Evolutionary conservation across 2,888 invertebrate species (phyloP).

Genomic region (Eupithecia subumbrata): DNA sequence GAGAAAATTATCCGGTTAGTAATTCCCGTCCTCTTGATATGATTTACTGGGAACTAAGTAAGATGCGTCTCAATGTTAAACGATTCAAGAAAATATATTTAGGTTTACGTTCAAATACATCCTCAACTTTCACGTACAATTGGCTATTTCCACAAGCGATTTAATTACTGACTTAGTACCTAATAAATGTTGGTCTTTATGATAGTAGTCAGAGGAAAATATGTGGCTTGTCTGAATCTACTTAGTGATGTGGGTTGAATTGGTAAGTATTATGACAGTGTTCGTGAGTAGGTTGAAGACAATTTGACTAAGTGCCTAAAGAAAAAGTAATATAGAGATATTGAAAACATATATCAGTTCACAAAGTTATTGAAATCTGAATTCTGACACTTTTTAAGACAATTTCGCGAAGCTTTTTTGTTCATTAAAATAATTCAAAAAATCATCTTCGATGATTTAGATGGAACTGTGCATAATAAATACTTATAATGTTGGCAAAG

Average conservation of each 20-base stretch:
- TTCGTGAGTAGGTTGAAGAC: neutral
- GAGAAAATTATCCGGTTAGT: neutral
- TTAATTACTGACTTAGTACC: conserved; percentile 10
- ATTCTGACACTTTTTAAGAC: too few relatives aligned
- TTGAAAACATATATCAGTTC: too few relatives aligned
- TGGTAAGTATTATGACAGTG: neutral
- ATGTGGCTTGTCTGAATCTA: neutral
- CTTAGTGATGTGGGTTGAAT: neutral
- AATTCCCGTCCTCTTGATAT: neutral
- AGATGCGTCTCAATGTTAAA: conserved; percentile 30
- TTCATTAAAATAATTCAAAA: too few relatives aligned
- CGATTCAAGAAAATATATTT: conserved; percentile 31
- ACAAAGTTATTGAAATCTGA: too few relatives aligned
- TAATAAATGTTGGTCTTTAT: conserved; percentile 36
- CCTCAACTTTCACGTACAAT: conserved; percentile 26
- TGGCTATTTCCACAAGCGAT: conserved; percentile 14
- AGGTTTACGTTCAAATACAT: conserved; percentile 24
- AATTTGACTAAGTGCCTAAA: too few relatives aligned
- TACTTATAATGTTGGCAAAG: too few relatives aligned
- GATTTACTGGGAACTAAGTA: conserved; percentile 29
- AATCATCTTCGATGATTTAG: too few relatives aligned
- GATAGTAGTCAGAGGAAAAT: neutral
- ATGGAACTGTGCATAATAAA: too few relatives aligned
- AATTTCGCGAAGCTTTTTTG: too few relatives aligned
- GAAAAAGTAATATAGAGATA: too few relatives aligned